Evolutionary conservation across 2,888 invertebrate genomes (phyloP).

Genomic region (Scrobipalpa costella): DNA sequence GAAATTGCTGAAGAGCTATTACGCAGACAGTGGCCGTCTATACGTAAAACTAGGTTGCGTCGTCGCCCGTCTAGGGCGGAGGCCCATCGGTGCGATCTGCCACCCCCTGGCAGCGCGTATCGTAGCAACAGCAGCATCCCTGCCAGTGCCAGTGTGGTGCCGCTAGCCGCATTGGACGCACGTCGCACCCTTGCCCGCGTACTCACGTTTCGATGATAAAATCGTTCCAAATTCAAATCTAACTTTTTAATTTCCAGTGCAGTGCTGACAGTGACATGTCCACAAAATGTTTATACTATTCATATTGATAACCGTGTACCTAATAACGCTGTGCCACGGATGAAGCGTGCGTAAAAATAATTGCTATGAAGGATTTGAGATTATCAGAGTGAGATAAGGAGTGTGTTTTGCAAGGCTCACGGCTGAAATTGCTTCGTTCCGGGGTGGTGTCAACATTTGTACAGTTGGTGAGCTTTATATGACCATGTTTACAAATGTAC

Average conservation of each 20-base stretch:
- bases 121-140: conserved; percentile 80
- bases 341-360: conserved; percentile 46
- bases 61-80: conserved; percentile 71
- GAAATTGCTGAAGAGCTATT: conserved; percentile 76
- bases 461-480: conserved; percentile 20
- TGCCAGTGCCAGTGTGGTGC: conserved; percentile 70
- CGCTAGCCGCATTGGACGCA: conserved; percentile 53
- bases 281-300: conserved; percentile 73
- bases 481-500: neutral
- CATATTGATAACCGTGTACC: conserved; percentile 72
- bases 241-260: conserved; percentile 40
- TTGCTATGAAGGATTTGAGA: conserved; percentile 55
- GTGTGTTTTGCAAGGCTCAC: conserved; percentile 35
- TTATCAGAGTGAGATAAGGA: conserved; percentile 52
- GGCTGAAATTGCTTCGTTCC: conserved; percentile 20
- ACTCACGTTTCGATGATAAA: conserved; percentile 26
- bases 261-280: conserved; percentile 38
- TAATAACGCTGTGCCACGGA: conserved; percentile 73
- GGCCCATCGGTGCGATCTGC: conserved; percentile 51
- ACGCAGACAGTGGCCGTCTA: conserved; percentile 69
- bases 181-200: conserved; percentile 47
- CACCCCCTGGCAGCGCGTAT: conserved; percentile 61
- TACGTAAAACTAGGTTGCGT: conserved; percentile 77
- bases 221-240: conserved; percentile 30
- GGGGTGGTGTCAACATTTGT: conserved; percentile 10